phyloP scores from a whole-genome alignment of 2,888 invertebrate genomes.

The Ochropacha duplaris region DNA sequence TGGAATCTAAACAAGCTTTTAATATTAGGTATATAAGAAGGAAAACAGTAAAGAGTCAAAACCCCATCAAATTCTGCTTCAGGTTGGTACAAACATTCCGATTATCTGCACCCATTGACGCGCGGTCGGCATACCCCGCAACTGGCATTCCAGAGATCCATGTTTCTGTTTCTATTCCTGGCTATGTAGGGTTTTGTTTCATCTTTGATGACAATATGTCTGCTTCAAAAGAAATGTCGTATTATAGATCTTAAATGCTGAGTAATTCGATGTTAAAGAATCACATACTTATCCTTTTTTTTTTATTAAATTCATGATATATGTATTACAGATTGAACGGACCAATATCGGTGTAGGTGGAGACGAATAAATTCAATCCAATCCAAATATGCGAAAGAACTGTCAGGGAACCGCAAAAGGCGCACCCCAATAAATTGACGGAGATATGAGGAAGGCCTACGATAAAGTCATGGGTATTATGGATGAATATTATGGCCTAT shows the following conservation, averaged over 20 bases:
- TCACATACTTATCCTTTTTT: neutral
- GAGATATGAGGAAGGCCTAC: constrained; percentile 61
- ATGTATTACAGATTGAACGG: constrained; percentile 37
- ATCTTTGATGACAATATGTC: neutral
- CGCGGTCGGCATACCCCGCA: constrained; percentile 31
- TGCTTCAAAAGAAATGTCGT: neutral
- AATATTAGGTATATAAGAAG: neutral
- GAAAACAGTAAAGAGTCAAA: constrained; percentile 12
- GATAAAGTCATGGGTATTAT: constrained; percentile 70
- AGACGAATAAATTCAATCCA: constrained; percentile 59
- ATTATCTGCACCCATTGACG: constrained; percentile 44
- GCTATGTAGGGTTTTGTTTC: neutral
- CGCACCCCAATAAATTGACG: constrained; percentile 66
- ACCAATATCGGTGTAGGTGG: constrained; percentile 43
- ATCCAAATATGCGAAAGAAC: constrained; percentile 61
- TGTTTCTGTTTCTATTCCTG: neutral
- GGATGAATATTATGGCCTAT: constrained; percentile 66
- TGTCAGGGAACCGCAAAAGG: constrained; percentile 62
- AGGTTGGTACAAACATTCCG: constrained; percentile 34
- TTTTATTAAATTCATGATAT: constrained; percentile 19
- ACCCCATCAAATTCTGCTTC: constrained; percentile 11
- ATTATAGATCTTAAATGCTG: too few species aligned
- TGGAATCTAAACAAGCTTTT: too few species aligned
- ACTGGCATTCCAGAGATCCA: constrained; percentile 26
- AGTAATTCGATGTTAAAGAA: too few species aligned